Conservation (phyloP, 1,140 invertebrate genomes). For the Drosophila aff. region DNA sequence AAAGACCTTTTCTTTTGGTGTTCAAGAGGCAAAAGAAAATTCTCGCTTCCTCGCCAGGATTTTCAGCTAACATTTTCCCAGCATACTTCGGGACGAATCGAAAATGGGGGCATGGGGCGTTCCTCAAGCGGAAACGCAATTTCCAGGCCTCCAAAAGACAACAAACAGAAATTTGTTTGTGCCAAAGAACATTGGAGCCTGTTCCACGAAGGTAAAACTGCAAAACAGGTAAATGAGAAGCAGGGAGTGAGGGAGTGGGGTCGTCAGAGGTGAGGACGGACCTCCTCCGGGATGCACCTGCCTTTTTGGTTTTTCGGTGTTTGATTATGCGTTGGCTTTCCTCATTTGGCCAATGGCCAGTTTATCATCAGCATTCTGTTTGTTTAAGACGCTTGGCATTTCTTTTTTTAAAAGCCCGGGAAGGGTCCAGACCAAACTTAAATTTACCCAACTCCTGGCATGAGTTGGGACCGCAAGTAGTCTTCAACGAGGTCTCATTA, state of each 20-base stretch:
- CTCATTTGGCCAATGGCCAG: conserved; percentile 57
- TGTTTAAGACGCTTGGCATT: conserved; percentile 31
- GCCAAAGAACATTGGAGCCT: conserved; percentile 55
- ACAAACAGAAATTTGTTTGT: conserved; percentile 82
- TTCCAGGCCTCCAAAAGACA: conserved; percentile 78
- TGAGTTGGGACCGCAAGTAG: conserved; percentile 37
- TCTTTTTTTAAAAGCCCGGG: conserved; percentile 31
- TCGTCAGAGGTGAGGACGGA: neutral
- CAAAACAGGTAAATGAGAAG: conserved; percentile 27
- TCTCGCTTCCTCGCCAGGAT: conserved; percentile 13
- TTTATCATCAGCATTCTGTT: conserved; percentile 58
- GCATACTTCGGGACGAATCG: conserved; percentile 24
- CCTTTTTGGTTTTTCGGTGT: conserved; percentile 69
- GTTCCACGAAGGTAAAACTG: conserved; percentile 16
- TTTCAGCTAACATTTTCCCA: conserved; percentile 39
- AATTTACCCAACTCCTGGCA: conserved; percentile 8
- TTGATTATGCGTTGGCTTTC: conserved; percentile 76
- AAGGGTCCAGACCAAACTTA: conserved; percentile 4
- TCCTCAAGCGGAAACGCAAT: conserved; percentile 78
- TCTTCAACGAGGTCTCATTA: conserved; percentile 59
- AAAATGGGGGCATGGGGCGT: conserved; percentile 12
- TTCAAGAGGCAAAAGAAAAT: conserved; percentile 4
- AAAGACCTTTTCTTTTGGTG: neutral
- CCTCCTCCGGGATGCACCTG: conserved; percentile 27
- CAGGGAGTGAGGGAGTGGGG: neutral